Evolutionary conservation across 2,797 vertebrate genomes (phyloP), one percentile per base, ranked within the genome.

Genomic region (Phrynocephalus forsythii): DNA sequence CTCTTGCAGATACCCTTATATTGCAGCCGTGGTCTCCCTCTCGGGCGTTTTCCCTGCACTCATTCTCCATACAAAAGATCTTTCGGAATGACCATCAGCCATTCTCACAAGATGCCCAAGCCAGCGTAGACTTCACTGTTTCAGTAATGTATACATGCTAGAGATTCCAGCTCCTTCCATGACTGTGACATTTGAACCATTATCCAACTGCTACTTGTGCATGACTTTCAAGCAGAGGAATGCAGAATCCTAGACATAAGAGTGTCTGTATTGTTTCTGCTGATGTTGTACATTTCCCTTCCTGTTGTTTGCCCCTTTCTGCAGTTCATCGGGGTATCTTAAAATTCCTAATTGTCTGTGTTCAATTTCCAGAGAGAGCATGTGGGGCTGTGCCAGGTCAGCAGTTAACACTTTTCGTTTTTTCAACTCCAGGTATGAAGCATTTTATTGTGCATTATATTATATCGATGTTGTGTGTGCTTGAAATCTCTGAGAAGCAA

Each of bases 341-440:
- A 95, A 95, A 95, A 93, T 95, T 95, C 94, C 91, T 95, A 95
- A 95, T 95, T 95, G 91, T 95, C 95, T 95, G 94, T 95, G 95
- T 95, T 95, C 95, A 95, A 95, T 95, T 95, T 95, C 94, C 95
- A 95, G 95, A 95, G 95, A 95, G 94, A 95, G 95, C 95, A 94
- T 95, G 94, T 95, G 94, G 95, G 95, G 94, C 94, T 95, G 95
- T 95, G 95, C 95, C 94, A 95, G 95, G 95, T 95, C 95, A 95
- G 93, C 95, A 91, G 94, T 95, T 95, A 95, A 95, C 94, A 94
- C 95, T 95, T 95, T 95, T 95, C 95, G 95, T 95, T 95, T 95
- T 95, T 95, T 95, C 95, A 95, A 95, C 95, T 95, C 94, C 95
- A 95, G 95, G 95, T 95, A 95, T 95, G 95, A 95, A 95, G 95